Evolutionary conservation across 2,113 vertebrate genomes (phyloP).

Genomic region (Indicator maculatus): DNA sequence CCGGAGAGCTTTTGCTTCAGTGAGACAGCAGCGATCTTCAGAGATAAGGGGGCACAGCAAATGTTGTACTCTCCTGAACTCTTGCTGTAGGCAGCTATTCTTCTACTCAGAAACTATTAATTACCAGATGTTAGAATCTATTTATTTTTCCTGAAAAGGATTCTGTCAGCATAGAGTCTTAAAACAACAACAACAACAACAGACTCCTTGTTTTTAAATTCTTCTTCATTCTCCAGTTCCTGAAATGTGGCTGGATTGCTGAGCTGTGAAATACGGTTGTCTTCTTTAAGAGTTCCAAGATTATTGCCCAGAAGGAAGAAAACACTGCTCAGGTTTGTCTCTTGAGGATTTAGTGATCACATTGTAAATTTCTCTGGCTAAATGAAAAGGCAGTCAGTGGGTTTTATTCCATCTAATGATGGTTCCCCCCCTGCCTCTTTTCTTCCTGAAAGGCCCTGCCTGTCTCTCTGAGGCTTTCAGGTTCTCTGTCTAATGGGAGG

Average conservation of each 20-base stretch:
- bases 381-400: constrained; percentile 25
- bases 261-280: constrained; percentile 39
- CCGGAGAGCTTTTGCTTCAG: neutral
- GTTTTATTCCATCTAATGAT: constrained; percentile 24
- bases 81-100: neutral
- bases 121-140: constrained; percentile 6
- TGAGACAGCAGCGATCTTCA: neutral
- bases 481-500: neutral
- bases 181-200: neutral
- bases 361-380: constrained; percentile 37
- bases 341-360: constrained; percentile 57
- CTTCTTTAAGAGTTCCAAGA: constrained; percentile 46
- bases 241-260: constrained; percentile 19
- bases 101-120: constrained; percentile 5
- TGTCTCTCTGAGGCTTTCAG: neutral
- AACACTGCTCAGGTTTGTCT: constrained; percentile 54
- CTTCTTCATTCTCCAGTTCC: neutral
- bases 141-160: constrained; percentile 26
- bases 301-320: constrained; percentile 60
- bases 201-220: neutral
- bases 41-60: constrained; percentile 13
- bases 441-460: neutral
- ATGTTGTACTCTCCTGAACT: neutral
- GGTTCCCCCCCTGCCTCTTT: neutral
- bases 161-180: neutral